Conservation (phyloP, 2,888 invertebrate genomes). For the Suillia variegata region DNA sequence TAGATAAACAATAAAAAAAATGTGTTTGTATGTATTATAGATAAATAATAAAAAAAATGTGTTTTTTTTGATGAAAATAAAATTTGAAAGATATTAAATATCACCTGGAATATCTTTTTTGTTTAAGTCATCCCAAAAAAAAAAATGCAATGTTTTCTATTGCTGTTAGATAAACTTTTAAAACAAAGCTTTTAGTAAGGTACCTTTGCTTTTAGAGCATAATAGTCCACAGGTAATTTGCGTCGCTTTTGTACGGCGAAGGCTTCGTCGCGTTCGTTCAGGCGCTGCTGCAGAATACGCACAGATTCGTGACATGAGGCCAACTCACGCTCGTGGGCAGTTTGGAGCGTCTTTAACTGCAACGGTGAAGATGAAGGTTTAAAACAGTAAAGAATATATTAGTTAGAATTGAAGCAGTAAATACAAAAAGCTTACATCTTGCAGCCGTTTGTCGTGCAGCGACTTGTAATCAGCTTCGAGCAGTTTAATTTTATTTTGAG, state of each 20-base stretch:
- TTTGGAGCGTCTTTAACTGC: conserved; percentile 76
- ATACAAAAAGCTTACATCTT: conserved; percentile 72
- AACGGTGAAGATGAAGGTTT: conserved; percentile 42
- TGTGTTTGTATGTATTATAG: no score
- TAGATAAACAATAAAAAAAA: no score
- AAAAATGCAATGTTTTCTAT: no score
- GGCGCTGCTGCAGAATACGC: conserved; percentile 57
- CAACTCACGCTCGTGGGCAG: conserved; percentile 75
- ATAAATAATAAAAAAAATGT: no score
- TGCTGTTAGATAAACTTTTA: neutral
- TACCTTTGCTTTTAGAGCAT: conserved; percentile 62
- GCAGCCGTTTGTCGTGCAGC: conserved; percentile 77
- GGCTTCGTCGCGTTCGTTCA: conserved; percentile 59
- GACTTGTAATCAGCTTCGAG: conserved; percentile 78
- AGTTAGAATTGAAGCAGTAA: neutral
- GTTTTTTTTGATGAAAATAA: no score
- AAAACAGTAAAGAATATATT: neutral
- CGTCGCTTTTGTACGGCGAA: conserved; percentile 59
- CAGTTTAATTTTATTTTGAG: conserved; percentile 70
- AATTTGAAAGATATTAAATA: no score
- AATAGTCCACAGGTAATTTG: conserved; percentile 61
- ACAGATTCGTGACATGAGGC: conserved; percentile 60
- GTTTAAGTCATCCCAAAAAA: no score
- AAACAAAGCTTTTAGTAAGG: conserved; percentile 1
- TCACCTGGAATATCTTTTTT: no score